phyloP scores from a whole-genome alignment of 2,888 invertebrate genomes.

The Drosophila eohydei region DNA sequence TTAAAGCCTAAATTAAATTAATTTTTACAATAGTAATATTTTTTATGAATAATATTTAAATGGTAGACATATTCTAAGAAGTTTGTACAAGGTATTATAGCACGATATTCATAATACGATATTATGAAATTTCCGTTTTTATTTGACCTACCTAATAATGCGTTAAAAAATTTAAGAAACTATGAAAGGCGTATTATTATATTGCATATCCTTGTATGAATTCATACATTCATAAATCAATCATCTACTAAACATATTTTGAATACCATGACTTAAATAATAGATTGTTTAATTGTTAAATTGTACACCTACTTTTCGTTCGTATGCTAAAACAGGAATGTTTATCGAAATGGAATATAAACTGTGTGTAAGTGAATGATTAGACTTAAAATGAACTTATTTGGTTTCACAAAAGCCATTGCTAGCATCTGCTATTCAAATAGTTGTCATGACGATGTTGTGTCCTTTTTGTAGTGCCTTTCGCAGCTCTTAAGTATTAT shows the following conservation, averaged over 20 bases:
- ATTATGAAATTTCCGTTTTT: not conserved
- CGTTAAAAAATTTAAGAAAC: not conserved
- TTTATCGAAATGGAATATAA: slow-evolving; percentile 52
- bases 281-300: slow-evolving; percentile 10
- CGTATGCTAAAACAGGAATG: slow-evolving; percentile 59
- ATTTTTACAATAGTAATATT: not conserved
- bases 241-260: slow-evolving; percentile 38
- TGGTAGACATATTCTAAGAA: not conserved
- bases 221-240: slow-evolving; percentile 17
- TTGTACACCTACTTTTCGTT: slow-evolving; percentile 11
- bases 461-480: slow-evolving; percentile 54
- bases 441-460: slow-evolving; percentile 58
- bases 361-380: slow-evolving; percentile 11
- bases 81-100: slow-evolving; percentile 9
- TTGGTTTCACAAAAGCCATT: slow-evolving; percentile 37
- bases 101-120: slow-evolving; percentile 28
- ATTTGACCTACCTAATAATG: slow-evolving; percentile 10
- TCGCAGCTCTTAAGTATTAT: slow-evolving; percentile 59
- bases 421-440: slow-evolving; percentile 8
- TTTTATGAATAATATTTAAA: not conserved
- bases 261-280: slow-evolving; percentile 30
- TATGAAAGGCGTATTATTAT: slow-evolving; percentile 14
- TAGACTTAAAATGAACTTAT: slow-evolving; percentile 43
- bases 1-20: not conserved
- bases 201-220: slow-evolving; percentile 7